Evolutionary conservation across 2,888 invertebrate species (phyloP), one percentile per base, ranked within the genome.

Genomic region (Sphaerolaimus hirsutus): DNA sequence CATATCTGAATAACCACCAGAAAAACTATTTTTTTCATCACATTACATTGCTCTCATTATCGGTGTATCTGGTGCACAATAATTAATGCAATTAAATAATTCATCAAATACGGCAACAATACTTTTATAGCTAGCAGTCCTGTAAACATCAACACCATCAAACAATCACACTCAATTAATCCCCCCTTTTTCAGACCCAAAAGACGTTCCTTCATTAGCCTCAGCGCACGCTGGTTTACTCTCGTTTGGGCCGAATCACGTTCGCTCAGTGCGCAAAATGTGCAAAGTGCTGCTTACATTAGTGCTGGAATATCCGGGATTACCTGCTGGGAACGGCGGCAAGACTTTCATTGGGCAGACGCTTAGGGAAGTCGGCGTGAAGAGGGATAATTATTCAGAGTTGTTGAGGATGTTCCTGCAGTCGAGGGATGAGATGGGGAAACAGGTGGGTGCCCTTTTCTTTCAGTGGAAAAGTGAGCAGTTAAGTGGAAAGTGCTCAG

Each of bases 331-430:
- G 26, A 42, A 64, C 62, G 21, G 59, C 56, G 38, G 52, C 62
- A 54, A 57, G 55, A 89, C 87, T 0, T 74, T 81, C 7, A 71
- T 89, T 2, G 86, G 86, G 0, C 86, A 89, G 66, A 83, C 83
- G 51, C 72, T 91, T 43, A 58, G 60, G 23, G 68, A 70, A 48
- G 80, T 87, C 51, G 86, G 86, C 48, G 79, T 91, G 44, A 86
- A 82, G 1, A 81, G 83, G 48, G 76, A 78, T 23, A 87, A 86
- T 63, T 73, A 91, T 21, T 81, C 83, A 48, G 91, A 91, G 65
- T 77, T 91, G 45, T 68, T 93, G 32, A 70, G 89, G 52, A 80
- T 89, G 62, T 91, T 86, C 64, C 69, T 89, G 22, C 2, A 2
- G 19, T 25, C 27, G 2, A 56, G 50, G 4, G 48, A 45, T 32